Evolutionary conservation across 2,113 vertebrate species (phyloP).

Genomic region (Callorhinus ursinus): DNA sequence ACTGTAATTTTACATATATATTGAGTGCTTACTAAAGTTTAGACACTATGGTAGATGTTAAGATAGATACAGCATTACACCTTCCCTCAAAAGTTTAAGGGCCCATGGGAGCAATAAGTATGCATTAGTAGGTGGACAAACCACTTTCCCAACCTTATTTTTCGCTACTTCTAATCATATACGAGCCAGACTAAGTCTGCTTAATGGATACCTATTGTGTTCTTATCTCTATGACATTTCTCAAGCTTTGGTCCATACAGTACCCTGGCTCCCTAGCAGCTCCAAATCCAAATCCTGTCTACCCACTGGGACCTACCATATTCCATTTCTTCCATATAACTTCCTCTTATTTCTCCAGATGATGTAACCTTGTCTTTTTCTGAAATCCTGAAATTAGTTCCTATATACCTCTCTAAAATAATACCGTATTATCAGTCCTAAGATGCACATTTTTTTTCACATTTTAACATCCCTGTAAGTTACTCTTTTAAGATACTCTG

Average conservation of each 20-base stretch:
- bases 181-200: neutral
- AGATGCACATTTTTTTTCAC: neutral
- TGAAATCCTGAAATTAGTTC: neutral
- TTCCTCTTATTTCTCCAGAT: neutral
- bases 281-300: neutral
- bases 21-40: neutral
- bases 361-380: neutral
- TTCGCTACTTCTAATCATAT: neutral
- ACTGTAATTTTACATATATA: neutral
- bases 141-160: neutral
- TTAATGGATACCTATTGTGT: neutral
- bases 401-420: neutral
- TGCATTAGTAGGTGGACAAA: neutral
- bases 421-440: neutral
- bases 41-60: neutral
- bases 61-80: neutral
- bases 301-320: neutral
- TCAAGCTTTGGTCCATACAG: neutral
- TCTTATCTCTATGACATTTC: neutral
- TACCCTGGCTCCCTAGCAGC: neutral
- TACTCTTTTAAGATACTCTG: neutral
- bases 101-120: neutral
- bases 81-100: neutral
- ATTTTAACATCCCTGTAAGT: neutral
- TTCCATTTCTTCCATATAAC: neutral